Percentiles rank a stretch among this genome's conserved stretches.
Evolutionary conservation across 2,113 vertebrate genomes (phyloP).

Genomic region (Phalacrocorax aristotelis): DNA sequence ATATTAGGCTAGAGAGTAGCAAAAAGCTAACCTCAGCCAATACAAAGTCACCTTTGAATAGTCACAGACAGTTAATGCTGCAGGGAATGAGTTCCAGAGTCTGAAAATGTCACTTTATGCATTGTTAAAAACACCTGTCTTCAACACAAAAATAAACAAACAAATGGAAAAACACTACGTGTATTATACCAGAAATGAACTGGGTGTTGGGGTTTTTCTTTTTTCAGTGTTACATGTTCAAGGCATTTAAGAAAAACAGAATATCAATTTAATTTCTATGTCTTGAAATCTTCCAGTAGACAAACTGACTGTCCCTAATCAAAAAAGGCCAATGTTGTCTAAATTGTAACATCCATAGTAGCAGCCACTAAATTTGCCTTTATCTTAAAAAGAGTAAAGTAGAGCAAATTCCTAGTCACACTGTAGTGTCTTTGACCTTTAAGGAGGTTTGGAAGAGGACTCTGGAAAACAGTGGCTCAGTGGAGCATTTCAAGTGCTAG

Average conservation of each 20-base stretch:
- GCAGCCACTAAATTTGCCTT: neutral
- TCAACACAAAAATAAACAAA: slow-evolving; percentile 52
- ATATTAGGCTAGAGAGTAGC: neutral
- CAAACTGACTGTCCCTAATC: neutral
- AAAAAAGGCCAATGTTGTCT: neutral
- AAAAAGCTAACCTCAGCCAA: slow-evolving; percentile 34
- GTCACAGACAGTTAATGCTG: slow-evolving; percentile 42
- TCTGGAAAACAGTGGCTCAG: neutral
- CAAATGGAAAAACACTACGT: neutral
- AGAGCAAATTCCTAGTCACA: neutral
- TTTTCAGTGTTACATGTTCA: neutral
- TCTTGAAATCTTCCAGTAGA: neutral
- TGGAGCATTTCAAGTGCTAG: neutral
- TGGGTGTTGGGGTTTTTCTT: neutral
- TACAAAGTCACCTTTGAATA: slow-evolving; percentile 55
- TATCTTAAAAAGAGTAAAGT: neutral
- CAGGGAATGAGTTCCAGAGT: slow-evolving; percentile 31
- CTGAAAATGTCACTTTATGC: slow-evolving; percentile 52
- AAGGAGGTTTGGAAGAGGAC: neutral
- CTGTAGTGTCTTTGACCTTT: neutral
- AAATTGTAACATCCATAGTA: neutral
- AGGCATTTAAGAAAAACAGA: neutral
- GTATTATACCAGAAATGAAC: slow-evolving; percentile 11
- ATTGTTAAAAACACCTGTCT: slow-evolving; percentile 51
- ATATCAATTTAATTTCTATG: neutral